These are phyloP conservation scores for Melanotaenia boesemani DNA, from an alignment of 2,797 vertebrate genomes.

Conservation along the genomic window DNA sequence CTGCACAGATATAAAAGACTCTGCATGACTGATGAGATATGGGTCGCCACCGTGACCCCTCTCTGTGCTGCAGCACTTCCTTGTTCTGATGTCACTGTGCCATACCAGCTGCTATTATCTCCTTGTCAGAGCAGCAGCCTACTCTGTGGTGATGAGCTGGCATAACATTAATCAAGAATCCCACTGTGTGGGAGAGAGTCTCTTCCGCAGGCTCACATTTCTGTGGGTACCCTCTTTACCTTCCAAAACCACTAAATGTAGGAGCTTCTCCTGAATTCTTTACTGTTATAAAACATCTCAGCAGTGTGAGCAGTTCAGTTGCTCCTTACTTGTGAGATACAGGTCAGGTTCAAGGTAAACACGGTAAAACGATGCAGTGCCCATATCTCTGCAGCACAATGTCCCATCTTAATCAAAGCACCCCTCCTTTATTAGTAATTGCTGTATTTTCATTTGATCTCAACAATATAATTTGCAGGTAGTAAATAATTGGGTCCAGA, in stretches of 20 bases:
- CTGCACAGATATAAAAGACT: conserved; percentile 30
- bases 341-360: conserved; percentile 24
- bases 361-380: not conserved
- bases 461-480: not conserved
- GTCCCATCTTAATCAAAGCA: not conserved
- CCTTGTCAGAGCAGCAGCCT: conserved; percentile 64
- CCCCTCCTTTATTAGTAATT: not conserved
- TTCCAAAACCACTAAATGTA: conserved; percentile 48
- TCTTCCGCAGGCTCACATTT: conserved; percentile 49
- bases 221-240: conserved; percentile 43
- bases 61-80: conserved; percentile 30
- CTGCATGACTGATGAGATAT: conserved; percentile 48
- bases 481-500: not conserved
- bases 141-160: conserved; percentile 66
- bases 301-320: conserved; percentile 20
- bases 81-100: conserved; percentile 46
- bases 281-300: conserved; percentile 58
- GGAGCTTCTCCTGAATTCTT: conserved; percentile 50
- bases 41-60: conserved; percentile 41
- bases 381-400: not conserved
- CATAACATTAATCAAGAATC: conserved; percentile 66
- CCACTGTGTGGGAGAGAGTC: conserved; percentile 62
- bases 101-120: conserved; percentile 65
- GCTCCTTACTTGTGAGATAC: conserved; percentile 21
- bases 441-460: not conserved